phyloP scores from a whole-genome alignment of 2,888 invertebrate genomes.

The Nezara viridula region DNA sequence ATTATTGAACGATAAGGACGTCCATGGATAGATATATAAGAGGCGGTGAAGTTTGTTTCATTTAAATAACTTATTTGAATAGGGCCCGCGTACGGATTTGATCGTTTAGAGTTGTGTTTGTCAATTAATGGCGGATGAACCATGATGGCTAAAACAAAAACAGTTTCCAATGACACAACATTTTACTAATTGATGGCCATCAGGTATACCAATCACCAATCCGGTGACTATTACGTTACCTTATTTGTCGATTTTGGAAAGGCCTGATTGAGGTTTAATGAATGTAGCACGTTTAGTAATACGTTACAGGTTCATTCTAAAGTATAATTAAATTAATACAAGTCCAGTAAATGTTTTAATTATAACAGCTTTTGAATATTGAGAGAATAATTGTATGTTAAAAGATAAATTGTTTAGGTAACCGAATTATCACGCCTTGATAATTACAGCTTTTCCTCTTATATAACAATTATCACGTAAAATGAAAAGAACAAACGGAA shows the following conservation, averaged over 20 bases:
- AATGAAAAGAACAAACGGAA: too few relatives aligned
- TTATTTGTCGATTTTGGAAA: background rate
- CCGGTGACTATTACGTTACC: background rate
- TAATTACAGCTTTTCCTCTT: too few relatives aligned
- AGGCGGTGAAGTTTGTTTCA: background rate
- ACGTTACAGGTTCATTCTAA: background rate
- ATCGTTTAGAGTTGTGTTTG: background rate
- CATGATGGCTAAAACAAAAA: background rate
- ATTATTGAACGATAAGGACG: too few relatives aligned
- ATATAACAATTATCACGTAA: too few relatives aligned
- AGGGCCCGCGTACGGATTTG: background rate
- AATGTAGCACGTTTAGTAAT: background rate
- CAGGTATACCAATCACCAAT: background rate
- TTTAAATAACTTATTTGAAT: background rate
- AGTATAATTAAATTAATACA: background rate
- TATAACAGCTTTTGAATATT: too few relatives aligned
- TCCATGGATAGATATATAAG: too few relatives aligned
- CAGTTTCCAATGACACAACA: background rate
- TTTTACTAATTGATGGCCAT: background rate
- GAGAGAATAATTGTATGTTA: too few relatives aligned
- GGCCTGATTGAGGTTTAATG: background rate
- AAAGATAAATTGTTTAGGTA: too few relatives aligned
- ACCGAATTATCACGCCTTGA: too few relatives aligned
- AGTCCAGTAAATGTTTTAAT: too few relatives aligned
- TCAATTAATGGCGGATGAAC: background rate